Conservation (phyloP, 2,797 vertebrate species). For the Orestias chungarensis region DNA sequence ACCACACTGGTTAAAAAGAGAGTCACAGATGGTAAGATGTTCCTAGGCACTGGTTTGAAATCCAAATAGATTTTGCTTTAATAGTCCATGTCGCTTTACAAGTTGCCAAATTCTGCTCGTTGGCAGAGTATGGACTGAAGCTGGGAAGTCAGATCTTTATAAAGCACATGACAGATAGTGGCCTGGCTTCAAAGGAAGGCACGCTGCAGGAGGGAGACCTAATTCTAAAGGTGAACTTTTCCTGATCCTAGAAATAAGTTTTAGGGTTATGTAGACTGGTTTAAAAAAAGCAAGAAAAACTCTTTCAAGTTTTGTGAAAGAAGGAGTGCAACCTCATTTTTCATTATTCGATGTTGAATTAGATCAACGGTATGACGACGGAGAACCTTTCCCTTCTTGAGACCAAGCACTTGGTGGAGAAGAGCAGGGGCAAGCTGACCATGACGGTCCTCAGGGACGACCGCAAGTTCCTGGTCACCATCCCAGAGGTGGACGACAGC, state of each 20-base stretch:
- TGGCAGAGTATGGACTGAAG: constrained; percentile 93
- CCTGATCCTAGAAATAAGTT: not conserved
- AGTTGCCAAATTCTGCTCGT: not conserved
- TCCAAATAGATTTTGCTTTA: not conserved
- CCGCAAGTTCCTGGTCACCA: constrained; percentile 90
- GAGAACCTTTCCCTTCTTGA: constrained; percentile 93
- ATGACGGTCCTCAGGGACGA: constrained; percentile 89
- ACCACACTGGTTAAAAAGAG: constrained; percentile 86
- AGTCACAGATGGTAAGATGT: constrained; percentile 85
- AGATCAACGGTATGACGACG: constrained; percentile 95
- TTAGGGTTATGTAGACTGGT: not conserved
- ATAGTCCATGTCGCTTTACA: not conserved
- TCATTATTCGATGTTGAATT: constrained; percentile 5
- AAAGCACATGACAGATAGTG: constrained; percentile 92
- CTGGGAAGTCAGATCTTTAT: constrained; percentile 98
- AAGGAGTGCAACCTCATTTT: not conserved
- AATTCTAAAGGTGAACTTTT: constrained; percentile 86
- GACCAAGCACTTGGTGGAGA: constrained; percentile 92
- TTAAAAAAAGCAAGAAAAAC: not conserved
- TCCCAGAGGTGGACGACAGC: constrained; percentile 86
- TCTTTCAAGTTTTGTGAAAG: not conserved
- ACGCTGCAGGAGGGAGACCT: constrained; percentile 94
- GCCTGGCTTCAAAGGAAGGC: constrained; percentile 86
- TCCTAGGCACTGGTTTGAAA: not conserved
- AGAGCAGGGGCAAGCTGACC: constrained; percentile 87